Conservation (phyloP, 53 echinoderm and acorn worm species). For the Astropecten irregularis region DNA sequence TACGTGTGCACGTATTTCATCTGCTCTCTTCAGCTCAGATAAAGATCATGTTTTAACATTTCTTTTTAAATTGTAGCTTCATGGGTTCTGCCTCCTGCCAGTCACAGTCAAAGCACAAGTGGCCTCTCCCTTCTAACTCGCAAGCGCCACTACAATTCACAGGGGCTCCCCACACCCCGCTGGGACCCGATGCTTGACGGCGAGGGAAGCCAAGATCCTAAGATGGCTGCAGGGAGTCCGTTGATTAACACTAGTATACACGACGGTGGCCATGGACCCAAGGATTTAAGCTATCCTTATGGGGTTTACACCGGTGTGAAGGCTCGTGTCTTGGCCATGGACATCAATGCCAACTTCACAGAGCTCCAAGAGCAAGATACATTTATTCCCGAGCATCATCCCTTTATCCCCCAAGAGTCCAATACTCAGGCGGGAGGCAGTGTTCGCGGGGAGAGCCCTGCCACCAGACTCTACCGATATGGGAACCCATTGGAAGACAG, state of each 20-base stretch:
- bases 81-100: conserved; percentile 21
- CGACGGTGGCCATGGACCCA: not conserved
- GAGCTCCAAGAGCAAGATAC: conserved; percentile 49
- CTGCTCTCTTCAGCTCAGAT: too few relatives aligned
- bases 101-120: conserved; percentile 16
- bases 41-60: too few relatives aligned
- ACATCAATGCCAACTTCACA: conserved; percentile 64
- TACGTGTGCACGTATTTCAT: too few relatives aligned
- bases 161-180: not conserved
- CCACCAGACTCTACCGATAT: not conserved
- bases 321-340: conserved; percentile 41
- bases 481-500: not conserved
- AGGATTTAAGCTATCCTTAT: conserved; percentile 7
- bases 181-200: not conserved
- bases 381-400: conserved; percentile 46
- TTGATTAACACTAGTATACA: conserved; percentile 31
- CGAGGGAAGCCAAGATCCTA: not conserved
- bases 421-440: not conserved
- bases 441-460: not conserved
- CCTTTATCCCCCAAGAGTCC: conserved; percentile 36
- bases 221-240: conserved; percentile 1
- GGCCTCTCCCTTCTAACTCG: conserved; percentile 18
- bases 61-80: conserved; percentile 6
- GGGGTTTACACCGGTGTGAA: not conserved
- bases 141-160: conserved; percentile 35